Base-by-base conservation (phyloP, 2,888 invertebrate species). In the Eulithis prunata region DNA sequence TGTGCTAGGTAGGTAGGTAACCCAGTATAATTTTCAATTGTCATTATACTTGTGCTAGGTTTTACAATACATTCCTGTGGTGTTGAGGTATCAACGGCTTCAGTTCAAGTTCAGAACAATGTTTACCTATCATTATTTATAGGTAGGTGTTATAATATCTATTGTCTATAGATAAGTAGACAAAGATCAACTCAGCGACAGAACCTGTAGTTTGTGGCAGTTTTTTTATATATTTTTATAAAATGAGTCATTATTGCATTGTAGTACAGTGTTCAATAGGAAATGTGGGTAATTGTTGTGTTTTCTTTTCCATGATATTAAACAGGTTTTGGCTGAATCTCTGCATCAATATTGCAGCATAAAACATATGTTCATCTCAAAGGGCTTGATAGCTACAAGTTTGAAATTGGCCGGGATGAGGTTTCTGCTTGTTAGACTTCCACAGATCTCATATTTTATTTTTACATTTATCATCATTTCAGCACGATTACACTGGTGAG, bases 211-310 rank as follows among this genome's bases (percentile, higher is more conserved):
- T 21, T 21, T 21, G 21, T 21, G 21, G 21, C 21, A 21, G 21
- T 21, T 21, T 21, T 21, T 21, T 21, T 21, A 1, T 4, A 38
- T 7, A 13, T 10, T n/a, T n/a, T n/a, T 3, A 6, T n/a, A 53
- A 13, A n/a, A 56, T 57, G 63, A 41, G 38, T 52, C n/a, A 51
- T 21, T 60, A 51, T 46, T 60, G 46, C 14, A n/a, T 56, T 11
- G 13, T 28, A 21, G 45, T 13, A 3, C 45, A 57, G 28, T 54
- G 57, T 47, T 53, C 58, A 2, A 2, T 57, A 21, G 61, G 61
- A 7, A 41, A 32, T 57, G 6, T 21, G 4, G 65, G 61, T 51
- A 55, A 11, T 21, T 57, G 38, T 54, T 21, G 2, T 21, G 21
- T 21, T 21, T 21, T 21, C 1, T 21, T 21, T 21, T 21, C 21